phyloP scores from a whole-genome alignment of 1,140 invertebrate genomes.

The Bombus sibiricus region DNA sequence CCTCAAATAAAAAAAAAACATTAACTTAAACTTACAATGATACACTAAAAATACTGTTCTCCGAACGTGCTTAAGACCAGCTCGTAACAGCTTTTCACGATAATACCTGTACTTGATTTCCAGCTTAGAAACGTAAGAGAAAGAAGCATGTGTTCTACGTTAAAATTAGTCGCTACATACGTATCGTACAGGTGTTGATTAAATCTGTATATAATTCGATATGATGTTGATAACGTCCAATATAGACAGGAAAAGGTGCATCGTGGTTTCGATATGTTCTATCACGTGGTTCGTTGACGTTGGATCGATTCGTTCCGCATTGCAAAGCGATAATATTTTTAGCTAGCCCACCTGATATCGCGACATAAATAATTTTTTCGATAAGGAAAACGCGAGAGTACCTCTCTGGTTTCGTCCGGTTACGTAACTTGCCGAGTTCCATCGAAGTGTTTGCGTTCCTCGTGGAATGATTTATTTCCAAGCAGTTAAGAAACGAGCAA shows the following conservation, averaged over 20 bases:
- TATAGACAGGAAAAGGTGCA: not conserved
- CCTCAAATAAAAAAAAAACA: no score
- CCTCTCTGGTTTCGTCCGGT: not conserved
- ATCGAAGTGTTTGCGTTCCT: not conserved
- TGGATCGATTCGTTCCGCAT: not conserved
- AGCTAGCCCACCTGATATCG: not conserved
- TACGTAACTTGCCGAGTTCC: not conserved
- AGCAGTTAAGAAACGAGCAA: not conserved
- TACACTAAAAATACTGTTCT: not conserved
- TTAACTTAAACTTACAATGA: not conserved
- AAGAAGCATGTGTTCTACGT: not conserved
- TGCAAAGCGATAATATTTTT: not conserved
- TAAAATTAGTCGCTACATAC: not conserved
- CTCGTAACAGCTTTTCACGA: not conserved
- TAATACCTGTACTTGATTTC: no score
- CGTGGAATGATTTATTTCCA: not conserved
- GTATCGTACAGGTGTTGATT: not conserved
- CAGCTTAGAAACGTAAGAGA: not conserved
- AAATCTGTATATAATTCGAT: not conserved
- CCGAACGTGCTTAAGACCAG: not conserved
- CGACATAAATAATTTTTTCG: constrained; percentile 4
- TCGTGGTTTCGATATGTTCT: not conserved
- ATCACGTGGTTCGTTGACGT: not conserved
- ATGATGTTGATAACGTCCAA: not conserved
- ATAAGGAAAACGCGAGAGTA: not conserved